These are phyloP conservation scores for Acestrorhynchus altus DNA, from an alignment of 2,797 vertebrate species.

Conservation along the genomic window DNA sequence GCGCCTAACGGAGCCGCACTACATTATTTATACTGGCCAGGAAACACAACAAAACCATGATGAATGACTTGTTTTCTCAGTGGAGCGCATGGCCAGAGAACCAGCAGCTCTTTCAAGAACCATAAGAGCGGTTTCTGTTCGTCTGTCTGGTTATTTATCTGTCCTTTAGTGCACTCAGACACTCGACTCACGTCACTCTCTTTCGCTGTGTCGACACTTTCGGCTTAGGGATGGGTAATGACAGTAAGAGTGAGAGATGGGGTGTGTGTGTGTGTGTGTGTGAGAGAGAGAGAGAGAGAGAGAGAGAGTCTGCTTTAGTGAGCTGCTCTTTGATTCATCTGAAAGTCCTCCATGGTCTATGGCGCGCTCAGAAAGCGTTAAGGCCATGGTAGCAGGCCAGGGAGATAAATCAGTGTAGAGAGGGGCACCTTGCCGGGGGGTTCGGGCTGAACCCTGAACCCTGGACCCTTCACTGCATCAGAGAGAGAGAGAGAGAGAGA, in stretches of 20 bases:
- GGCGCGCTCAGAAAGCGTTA: constrained; percentile 44
- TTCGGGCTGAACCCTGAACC: constrained; percentile 9
- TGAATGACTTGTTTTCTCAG: constrained; percentile 72
- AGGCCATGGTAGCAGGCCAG: constrained; percentile 45
- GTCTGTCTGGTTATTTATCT: background rate
- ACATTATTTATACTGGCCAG: constrained; percentile 74
- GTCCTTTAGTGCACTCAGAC: constrained; percentile 5
- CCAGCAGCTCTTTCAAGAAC: constrained; percentile 52
- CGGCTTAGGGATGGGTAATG: background rate
- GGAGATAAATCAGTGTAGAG: constrained; percentile 50
- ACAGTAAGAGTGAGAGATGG: constrained; percentile 3
- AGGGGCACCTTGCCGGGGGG: constrained; percentile 17
- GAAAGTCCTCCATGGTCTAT: constrained; percentile 35
- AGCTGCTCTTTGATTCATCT: constrained; percentile 43
- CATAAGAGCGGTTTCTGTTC: constrained; percentile 11
- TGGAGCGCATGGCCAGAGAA: constrained; percentile 64
- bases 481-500: constrained; percentile 34
- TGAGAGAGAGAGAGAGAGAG: background rate
- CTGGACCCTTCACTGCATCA: constrained; percentile 20
- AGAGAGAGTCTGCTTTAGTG: constrained; percentile 8
- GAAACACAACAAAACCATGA: constrained; percentile 70
- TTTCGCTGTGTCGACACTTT: constrained; percentile 5
- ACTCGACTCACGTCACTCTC: background rate
- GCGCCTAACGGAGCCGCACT: constrained; percentile 56
- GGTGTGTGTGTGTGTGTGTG: no score